Base-by-base conservation (phyloP, 2,888 invertebrate genomes). In the Drosophila tripunctata region DNA sequence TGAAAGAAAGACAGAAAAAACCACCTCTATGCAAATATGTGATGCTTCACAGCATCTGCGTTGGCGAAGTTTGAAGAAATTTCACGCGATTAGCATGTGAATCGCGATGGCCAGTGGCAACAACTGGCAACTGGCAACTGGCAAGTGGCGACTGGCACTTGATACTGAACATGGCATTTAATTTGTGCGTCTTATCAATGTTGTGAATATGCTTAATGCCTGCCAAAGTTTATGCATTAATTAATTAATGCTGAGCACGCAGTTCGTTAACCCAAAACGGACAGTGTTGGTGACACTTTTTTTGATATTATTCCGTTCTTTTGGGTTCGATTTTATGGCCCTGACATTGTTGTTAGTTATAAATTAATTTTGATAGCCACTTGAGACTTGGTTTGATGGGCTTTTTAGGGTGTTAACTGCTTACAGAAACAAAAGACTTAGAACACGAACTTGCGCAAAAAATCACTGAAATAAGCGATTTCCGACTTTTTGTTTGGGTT, bases 1-100 rank as follows among this genome's bases (percentile, higher is more conserved):
- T 6, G 10, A 7, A 8, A 24, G 10, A 10, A 27, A 27, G 10
- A 8, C 27, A 7, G 8, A 27, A 7, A 22, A 24, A 24, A 8
- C 24, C 24, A 61, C 47, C 54, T 48, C 45, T 79, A 83, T 77
- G 67, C 64, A 68, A 81, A 77, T 77, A 61, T 63, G 45, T 44
- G 48, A 41, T 14, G 38, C 38, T 40, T 14, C 43, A 36, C 43
- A 55, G 21, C 35, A 38, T 36, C 48, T n/a, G n/a, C n/a, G 36
- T 24, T 17, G 17, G 12, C 10, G 27, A 38, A 8, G 4, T 52
- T 62, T 68, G 61, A 47, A 75, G 64, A 75, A 77, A 81, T 81
- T 67, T 84, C 77, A 67, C 52, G 75, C 79, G 79, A 84, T 87
- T 87, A 82, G 77, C 85, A 84, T 87, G 69, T 77, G 76, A 82